These are phyloP conservation scores for Enteromius fasciolatus DNA, from an alignment of 2,797 vertebrate genomes.

Conservation along the genomic window DNA sequence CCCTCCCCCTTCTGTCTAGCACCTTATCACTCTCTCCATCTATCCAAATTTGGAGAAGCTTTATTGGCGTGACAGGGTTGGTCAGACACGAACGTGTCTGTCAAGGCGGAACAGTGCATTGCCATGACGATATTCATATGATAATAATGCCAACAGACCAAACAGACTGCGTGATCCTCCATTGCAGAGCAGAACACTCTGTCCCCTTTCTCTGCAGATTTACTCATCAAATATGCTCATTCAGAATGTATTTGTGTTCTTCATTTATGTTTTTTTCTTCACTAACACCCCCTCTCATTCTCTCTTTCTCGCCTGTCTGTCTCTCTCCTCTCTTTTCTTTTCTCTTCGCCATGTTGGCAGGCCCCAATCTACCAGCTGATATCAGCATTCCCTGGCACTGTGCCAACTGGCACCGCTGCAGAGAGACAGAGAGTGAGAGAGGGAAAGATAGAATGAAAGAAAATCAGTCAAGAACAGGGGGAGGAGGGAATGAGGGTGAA, in stretches of 20 bases:
- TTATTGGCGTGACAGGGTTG: constrained; percentile 75
- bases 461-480: constrained; percentile 81
- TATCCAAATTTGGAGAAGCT: constrained; percentile 74
- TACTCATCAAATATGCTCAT: constrained; percentile 60
- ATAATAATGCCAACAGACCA: constrained; percentile 77
- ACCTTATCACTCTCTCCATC: constrained; percentile 75
- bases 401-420: constrained; percentile 82
- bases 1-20: constrained; percentile 61
- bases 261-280: constrained; percentile 47
- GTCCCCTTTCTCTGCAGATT: constrained; percentile 58
- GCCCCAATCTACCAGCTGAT: constrained; percentile 86
- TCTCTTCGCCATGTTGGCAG: constrained; percentile 83
- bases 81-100: constrained; percentile 70
- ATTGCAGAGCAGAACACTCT: constrained; percentile 61
- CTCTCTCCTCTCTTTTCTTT: constrained; percentile 60
- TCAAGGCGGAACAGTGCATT: constrained; percentile 72
- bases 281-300: constrained; percentile 57
- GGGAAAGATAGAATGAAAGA: constrained; percentile 67
- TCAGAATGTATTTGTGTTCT: constrained; percentile 44
- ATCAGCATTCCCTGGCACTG: constrained; percentile 86
- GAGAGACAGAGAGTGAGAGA: constrained; percentile 73
- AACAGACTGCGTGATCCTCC: constrained; percentile 43
- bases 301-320: constrained; percentile 66
- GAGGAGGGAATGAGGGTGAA: constrained; percentile 66
- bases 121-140: constrained; percentile 79